These are phyloP conservation scores for Sylvilagus bachmani DNA, from an alignment of 2,113 vertebrate genomes.

Conservation along the genomic window DNA sequence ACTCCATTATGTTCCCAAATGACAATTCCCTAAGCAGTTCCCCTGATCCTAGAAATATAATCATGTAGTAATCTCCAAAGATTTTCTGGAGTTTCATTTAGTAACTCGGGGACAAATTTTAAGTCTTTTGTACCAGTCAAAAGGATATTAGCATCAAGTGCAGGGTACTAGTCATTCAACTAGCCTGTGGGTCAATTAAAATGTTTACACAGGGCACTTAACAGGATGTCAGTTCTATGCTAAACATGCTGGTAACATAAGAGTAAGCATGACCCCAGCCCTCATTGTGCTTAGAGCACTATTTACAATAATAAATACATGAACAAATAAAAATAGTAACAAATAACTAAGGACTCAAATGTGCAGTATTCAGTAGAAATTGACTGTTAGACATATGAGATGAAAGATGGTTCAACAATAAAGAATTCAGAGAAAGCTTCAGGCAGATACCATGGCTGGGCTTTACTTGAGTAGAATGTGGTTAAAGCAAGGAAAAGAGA, in stretches of 20 bases:
- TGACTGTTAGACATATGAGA: not conserved
- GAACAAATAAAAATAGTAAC: slow-evolving; percentile 18
- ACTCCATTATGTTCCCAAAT: not conserved
- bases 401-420: not conserved
- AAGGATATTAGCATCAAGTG: slow-evolving; percentile 29
- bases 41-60: slow-evolving; percentile 41
- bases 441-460: not conserved
- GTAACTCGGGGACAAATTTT: not conserved
- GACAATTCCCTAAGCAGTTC: not conserved
- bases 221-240: not conserved
- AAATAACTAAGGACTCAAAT: not conserved
- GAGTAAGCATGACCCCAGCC: not conserved
- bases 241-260: not conserved
- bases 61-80: not conserved
- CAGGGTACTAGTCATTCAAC: slow-evolving; percentile 1
- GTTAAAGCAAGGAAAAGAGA: not conserved
- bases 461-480: not conserved
- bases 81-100: slow-evolving; percentile 39
- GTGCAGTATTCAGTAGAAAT: not conserved
- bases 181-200: slow-evolving; percentile 39
- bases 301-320: not conserved
- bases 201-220: not conserved
- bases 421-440: not conserved
- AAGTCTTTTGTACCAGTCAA: not conserved
- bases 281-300: not conserved